Conservation (phyloP, 2,113 vertebrate species). For the Burhinus oedicnemus region DNA sequence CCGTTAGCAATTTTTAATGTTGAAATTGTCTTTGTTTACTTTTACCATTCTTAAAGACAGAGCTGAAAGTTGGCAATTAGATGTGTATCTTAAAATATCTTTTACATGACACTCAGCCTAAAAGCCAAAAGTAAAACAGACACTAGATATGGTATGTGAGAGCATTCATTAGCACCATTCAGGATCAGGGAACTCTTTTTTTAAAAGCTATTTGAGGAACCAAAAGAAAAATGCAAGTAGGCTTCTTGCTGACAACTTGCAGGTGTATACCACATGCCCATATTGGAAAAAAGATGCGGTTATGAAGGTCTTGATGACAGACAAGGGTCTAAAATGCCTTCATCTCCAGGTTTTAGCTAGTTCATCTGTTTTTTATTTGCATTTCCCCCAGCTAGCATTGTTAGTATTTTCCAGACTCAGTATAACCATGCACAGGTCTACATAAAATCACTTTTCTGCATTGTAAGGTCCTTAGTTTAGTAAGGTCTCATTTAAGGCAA, state of each 20-base stretch:
- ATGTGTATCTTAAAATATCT: background rate
- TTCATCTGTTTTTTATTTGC: constrained; percentile 43
- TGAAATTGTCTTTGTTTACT: background rate
- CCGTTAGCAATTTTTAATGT: background rate
- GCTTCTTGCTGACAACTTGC: constrained; percentile 31
- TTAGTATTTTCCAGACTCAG: background rate
- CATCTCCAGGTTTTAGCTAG: constrained; percentile 31
- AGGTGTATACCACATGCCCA: constrained; percentile 69
- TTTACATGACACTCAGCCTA: background rate
- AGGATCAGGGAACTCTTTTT: background rate
- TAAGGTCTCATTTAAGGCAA: background rate
- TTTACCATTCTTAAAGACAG: background rate
- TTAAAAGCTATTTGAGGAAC: constrained; percentile 6
- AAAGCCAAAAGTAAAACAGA: background rate
- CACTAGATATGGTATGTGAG: background rate
- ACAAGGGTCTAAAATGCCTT: constrained; percentile 52
- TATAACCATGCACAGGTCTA: background rate
- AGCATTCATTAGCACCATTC: constrained; percentile 18
- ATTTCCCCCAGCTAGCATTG: background rate
- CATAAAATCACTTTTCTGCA: background rate
- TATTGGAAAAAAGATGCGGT: constrained; percentile 3
- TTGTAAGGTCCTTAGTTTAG: background rate
- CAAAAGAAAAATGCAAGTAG: constrained; percentile 42
- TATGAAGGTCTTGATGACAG: constrained; percentile 59
- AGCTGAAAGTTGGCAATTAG: background rate